These are phyloP conservation scores for Drosophila birchii DNA, from an alignment of 2,888 invertebrate species.

Conservation along the genomic window DNA sequence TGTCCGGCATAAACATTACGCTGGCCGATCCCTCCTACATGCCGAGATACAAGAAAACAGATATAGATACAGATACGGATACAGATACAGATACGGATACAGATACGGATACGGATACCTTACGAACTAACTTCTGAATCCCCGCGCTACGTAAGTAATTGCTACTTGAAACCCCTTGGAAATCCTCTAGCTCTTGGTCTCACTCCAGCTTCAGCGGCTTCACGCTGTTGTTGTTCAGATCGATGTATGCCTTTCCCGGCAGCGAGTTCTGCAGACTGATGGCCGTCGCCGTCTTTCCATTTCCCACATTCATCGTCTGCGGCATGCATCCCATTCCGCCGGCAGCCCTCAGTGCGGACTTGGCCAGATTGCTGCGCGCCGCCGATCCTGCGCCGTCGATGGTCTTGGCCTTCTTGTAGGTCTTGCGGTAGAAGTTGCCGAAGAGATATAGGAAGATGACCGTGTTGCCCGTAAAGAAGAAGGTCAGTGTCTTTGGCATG, in stretches of 20 bases:
- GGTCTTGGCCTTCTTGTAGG: conserved; percentile 85
- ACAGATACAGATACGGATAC: conserved; percentile 41
- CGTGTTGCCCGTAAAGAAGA: conserved; percentile 86
- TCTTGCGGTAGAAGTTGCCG: conserved; percentile 87
- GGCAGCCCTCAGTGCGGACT: conserved; percentile 78
- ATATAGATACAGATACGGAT: conserved; percentile 52
- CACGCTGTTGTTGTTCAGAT: conserved; percentile 82
- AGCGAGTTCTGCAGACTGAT: conserved; percentile 50
- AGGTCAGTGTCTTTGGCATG: conserved; percentile 86
- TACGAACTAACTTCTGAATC: conserved; percentile 66
- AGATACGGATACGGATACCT: conserved; percentile 55
- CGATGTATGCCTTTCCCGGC: conserved; percentile 82
- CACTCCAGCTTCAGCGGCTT: conserved; percentile 80
- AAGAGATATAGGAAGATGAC: conserved; percentile 87
- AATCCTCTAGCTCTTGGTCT: conserved; percentile 8
- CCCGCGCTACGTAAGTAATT: conserved; percentile 42
- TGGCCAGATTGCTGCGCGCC: conserved; percentile 60
- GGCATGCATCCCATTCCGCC: conserved; percentile 82
- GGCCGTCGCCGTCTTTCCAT: conserved; percentile 6
- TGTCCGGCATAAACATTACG: conserved; percentile 74
- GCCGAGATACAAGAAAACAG: conserved; percentile 23
- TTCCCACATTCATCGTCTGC: conserved; percentile 50
- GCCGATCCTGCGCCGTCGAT: conserved; percentile 54
- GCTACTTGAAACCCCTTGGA: conserved; percentile 26
- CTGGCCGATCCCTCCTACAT: conserved; percentile 41